Evolutionary conservation across 2,797 vertebrate genomes (phyloP).

Genomic region (Peromyscus eremicus): DNA sequence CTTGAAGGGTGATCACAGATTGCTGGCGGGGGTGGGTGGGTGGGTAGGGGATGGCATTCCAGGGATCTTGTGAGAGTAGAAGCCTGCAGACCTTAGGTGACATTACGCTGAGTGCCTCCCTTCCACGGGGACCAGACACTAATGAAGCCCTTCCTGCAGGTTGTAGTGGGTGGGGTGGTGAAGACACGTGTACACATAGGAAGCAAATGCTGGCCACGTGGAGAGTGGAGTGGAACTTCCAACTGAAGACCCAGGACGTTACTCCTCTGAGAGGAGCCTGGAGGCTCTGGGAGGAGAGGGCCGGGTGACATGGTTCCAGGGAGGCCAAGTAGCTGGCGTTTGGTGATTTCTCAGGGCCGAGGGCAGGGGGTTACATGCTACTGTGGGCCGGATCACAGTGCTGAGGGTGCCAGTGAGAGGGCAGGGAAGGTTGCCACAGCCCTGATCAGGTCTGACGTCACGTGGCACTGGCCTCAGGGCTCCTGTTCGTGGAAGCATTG

Average conservation of each 20-base stretch:
- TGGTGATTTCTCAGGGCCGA: neutral
- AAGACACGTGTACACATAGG: too few relatives aligned
- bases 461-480: neutral
- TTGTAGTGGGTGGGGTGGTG: too few relatives aligned
- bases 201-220: rapidly evolving
- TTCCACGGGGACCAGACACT: neutral
- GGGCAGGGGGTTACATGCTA: rapidly evolving
- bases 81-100: neutral
- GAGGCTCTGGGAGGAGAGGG: neutral
- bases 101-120: neutral
- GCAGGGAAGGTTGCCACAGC: neutral
- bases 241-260: neutral
- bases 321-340: neutral
- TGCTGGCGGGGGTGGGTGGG: neutral
- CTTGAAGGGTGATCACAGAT: neutral
- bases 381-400: rapidly evolving
- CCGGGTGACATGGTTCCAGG: neutral
- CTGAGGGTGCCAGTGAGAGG: neutral
- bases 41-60: neutral
- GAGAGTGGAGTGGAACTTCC: neutral
- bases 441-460: rapidly evolving
- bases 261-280: rapidly evolving
- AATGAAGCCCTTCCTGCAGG: neutral
- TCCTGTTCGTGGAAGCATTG: neutral
- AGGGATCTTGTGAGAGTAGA: neutral